phyloP scores from a whole-genome alignment of 2,888 invertebrate species.

The Drosophila putrida region DNA sequence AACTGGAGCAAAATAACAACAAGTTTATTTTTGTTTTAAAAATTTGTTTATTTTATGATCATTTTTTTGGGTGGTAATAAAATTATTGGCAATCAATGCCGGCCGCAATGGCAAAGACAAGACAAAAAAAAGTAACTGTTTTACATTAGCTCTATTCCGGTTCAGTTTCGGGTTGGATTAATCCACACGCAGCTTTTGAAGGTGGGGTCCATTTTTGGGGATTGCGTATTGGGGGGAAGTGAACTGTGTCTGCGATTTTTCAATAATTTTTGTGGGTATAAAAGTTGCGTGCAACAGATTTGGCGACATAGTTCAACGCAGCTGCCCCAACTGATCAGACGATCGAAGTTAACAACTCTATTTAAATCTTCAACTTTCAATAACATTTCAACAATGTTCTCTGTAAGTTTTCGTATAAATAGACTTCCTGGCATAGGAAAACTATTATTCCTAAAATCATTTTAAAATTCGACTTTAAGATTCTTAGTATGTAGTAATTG shows the following conservation, averaged over 20 bases:
- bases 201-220: constrained; percentile 31
- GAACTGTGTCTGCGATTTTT: background rate
- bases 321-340: constrained; percentile 80
- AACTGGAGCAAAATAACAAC: constrained; percentile 35
- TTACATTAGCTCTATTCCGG: constrained; percentile 74
- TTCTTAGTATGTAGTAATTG: too few species aligned
- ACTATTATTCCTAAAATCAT: too few species aligned
- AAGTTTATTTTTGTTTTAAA: constrained; percentile 4
- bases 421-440: too few species aligned
- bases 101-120: constrained; percentile 45
- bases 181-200: constrained; percentile 46
- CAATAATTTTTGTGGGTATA: constrained; percentile 70
- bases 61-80: constrained; percentile 53
- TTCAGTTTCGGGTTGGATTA: constrained; percentile 51
- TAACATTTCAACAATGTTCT: constrained; percentile 51
- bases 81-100: constrained; percentile 61
- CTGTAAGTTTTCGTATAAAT: constrained; percentile 9
- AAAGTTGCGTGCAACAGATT: constrained; percentile 80
- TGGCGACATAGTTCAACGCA: constrained; percentile 84
- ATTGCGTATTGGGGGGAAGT: background rate
- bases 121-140: constrained; percentile 64
- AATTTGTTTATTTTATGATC: constrained; percentile 6
- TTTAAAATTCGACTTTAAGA: too few species aligned
- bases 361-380: constrained; percentile 14
- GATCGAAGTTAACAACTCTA: constrained; percentile 30